A percentile compares a stretch with the other conserved stretches of the same genome.
Evolutionary conservation across 2,888 invertebrate species (phyloP).

Genomic region (Dascillus cervinus): DNA sequence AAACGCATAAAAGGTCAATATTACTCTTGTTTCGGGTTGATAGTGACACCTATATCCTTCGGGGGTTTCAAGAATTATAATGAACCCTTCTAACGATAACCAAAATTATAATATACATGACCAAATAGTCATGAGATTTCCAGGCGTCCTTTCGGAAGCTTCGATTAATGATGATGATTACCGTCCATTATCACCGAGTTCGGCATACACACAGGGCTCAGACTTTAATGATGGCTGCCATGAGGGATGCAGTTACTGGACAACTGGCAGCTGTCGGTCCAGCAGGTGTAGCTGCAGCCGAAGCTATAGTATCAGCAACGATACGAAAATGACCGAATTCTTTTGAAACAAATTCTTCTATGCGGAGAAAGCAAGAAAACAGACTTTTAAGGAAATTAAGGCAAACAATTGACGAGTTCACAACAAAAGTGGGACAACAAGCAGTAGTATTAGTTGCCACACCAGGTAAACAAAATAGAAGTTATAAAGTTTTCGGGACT

Average conservation of each 20-base stretch:
- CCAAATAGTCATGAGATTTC: too few relatives aligned
- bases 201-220: conserved; percentile 67
- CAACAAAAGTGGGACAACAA: too few relatives aligned
- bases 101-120: too few relatives aligned
- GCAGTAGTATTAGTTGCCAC: too few relatives aligned
- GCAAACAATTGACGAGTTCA: conserved; percentile 95
- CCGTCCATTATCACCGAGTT: conserved; percentile 70
- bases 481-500: conserved; percentile 94
- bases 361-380: conserved; percentile 91
- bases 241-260: conserved; percentile 91
- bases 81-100: too few relatives aligned
- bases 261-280: conserved; percentile 93
- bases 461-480: conserved; percentile 90
- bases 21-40: too few relatives aligned
- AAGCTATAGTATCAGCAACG: conserved; percentile 91
- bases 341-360: conserved; percentile 95
- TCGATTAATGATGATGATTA: conserved; percentile 82
- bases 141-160: too few relatives aligned
- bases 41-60: too few relatives aligned
- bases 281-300: conserved; percentile 92
- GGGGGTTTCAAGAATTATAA: too few relatives aligned
- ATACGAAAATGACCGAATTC: conserved; percentile 91
- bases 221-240: conserved; percentile 82
- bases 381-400: conserved; percentile 78
- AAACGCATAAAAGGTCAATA: too few relatives aligned